A percentile compares a stretch with the other conserved stretches of the same genome.
These are phyloP conservation scores for Triplophysa dalaica DNA, from an alignment of 2,113 vertebrate genomes.

Conservation along the genomic window DNA sequence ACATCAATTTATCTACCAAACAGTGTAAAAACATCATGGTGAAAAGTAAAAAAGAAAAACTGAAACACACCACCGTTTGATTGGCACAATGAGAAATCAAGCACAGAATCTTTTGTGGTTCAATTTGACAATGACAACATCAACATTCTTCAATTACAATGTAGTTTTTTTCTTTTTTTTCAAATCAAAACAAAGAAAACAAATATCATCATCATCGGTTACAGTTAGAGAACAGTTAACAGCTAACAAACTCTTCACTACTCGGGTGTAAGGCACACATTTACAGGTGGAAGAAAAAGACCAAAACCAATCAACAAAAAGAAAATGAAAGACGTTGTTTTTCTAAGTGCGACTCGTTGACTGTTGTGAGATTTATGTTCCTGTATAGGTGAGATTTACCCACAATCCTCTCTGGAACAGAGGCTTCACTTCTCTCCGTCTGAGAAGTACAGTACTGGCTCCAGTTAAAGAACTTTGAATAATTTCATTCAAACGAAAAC, in stretches of 20 bases:
- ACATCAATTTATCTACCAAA: slow-evolving; percentile 61
- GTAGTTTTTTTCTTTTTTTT: slow-evolving; percentile 51
- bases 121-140: slow-evolving; percentile 74
- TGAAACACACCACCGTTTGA: slow-evolving; percentile 71
- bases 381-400: slow-evolving; percentile 60
- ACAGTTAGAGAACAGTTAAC: slow-evolving; percentile 78
- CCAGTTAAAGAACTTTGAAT: slow-evolving; percentile 99
- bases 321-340: slow-evolving; percentile 14
- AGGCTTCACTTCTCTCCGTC: slow-evolving; percentile 74
- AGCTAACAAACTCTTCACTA: slow-evolving; percentile 91
- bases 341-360: slow-evolving; percentile 27
- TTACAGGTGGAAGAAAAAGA: slow-evolving; percentile 95
- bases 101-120: slow-evolving; percentile 64
- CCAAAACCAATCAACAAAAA: slow-evolving; percentile 79
- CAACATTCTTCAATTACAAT: slow-evolving; percentile 78
- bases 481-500: slow-evolving; percentile 86
- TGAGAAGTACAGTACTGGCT: slow-evolving; percentile 89
- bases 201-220: slow-evolving; percentile 65
- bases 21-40: slow-evolving; percentile 65
- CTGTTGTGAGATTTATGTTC: slow-evolving; percentile 66
- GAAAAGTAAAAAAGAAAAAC: slow-evolving; percentile 60
- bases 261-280: slow-evolving; percentile 99
- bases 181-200: slow-evolving; percentile 74
- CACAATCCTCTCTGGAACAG: slow-evolving; percentile 80
- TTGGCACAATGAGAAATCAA: slow-evolving; percentile 84